Evolutionary conservation across 2,888 invertebrate species (phyloP).

Genomic region (Noctua janthina): DNA sequence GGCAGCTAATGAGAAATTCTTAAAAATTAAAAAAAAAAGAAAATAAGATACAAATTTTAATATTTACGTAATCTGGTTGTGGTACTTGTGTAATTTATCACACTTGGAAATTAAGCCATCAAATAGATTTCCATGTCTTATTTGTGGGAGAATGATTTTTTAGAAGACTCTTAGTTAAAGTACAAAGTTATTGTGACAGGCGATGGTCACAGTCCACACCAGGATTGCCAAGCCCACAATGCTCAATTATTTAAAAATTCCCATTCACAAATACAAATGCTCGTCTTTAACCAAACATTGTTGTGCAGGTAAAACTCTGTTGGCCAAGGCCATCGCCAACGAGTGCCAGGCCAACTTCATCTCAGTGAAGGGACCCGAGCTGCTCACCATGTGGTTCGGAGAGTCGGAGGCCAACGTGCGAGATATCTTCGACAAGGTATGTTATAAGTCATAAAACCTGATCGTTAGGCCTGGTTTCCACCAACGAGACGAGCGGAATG

Average conservation of each 20-base stretch:
- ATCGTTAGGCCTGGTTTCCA: neutral
- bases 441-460: constrained; percentile 2
- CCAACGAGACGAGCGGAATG: neutral
- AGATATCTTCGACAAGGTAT: constrained; percentile 99
- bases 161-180: too few species aligned
- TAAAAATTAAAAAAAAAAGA: too few species aligned
- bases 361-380: constrained; percentile 99
- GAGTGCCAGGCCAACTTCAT: constrained; percentile 99
- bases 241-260: neutral
- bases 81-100: too few species aligned
- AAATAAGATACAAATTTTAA: too few species aligned
- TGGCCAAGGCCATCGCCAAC: constrained; percentile 99
- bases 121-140: too few species aligned
- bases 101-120: too few species aligned
- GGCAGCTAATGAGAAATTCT: too few species aligned
- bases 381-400: constrained; percentile 99
- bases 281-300: neutral
- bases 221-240: neutral
- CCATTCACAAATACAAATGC: neutral
- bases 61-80: too few species aligned
- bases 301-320: constrained; percentile 93
- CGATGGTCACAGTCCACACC: neutral
- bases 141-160: too few species aligned
- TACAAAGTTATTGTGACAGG: too few species aligned
- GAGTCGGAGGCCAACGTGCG: constrained; percentile 99